Base-by-base conservation (phyloP, 1,140 invertebrate species). In the Anastatus disparis region DNA sequence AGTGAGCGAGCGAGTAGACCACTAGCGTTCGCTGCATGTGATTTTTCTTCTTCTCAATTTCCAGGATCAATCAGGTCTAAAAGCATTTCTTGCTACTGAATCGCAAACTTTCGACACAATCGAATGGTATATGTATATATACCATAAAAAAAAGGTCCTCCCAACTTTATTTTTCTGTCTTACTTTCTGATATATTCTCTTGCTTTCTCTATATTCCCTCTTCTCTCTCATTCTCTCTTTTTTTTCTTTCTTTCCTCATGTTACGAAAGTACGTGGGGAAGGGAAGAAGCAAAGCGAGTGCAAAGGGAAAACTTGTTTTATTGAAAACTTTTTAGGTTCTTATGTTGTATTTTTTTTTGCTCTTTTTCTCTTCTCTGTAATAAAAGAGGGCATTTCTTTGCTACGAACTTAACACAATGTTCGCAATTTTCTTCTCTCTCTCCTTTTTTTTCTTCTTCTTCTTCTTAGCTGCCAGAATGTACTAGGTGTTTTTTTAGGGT, bases 31-130 rank as follows among this genome's bases (percentile, higher is more conserved):
- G 22, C 48, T 70, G 58, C 67, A 70, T 70, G 67, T 53, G 67
- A 70, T 62, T 70, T 62, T 70, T 70, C 58, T 68, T 68, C 56
- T 42, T 62, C 56, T 62, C 46, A 44, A 55, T 70, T 70, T 62
- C 58, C 22, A 38, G 48, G 58, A 70, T 70, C 67, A 70, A 70
- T 70, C 67, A 70, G 58, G 67, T 44, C 58, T 68, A 50, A 68
- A 61, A 68, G 66, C 66, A 68, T 68, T 68, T 68, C 66, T 50
- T 68, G 66, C 44, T 52, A 42, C 55, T 42, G 67, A 62, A 62
- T 52, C 56, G 46, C 46, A 70, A 70, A 70, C 58, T 62, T 70
- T n/a, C 48, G 46, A 44, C 67, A 62, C 67, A 70, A 62, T 61
- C 58, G 46, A 31, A 29, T 10, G 56, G n/a, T n/a, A n/a, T 58